These are phyloP conservation scores for Cliona cf. orientalis DNA, from an alignment of 37 sponge, comb jelly and placozoan species.

Conservation along the genomic window DNA sequence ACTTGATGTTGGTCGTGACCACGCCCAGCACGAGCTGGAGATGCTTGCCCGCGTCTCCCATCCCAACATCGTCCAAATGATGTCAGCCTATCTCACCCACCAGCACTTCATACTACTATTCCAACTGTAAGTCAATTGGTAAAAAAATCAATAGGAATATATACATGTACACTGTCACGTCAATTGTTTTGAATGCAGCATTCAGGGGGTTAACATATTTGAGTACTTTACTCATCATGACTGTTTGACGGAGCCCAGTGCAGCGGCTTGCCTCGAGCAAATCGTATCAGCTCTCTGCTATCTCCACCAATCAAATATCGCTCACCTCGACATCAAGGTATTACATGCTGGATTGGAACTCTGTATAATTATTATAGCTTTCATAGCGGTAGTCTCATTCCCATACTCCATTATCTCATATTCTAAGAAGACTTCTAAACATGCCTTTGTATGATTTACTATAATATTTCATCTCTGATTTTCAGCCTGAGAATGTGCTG, in stretches of 20 bases:
- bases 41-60: constrained; percentile 58
- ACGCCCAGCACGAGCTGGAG: constrained; percentile 65
- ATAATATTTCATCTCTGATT: neutral
- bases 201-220: constrained; percentile 39
- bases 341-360: neutral
- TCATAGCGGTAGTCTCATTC: no score
- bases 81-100: constrained; percentile 43
- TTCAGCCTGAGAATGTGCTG: constrained; percentile 58
- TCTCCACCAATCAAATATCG: constrained; percentile 56
- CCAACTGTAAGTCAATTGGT: constrained; percentile 56
- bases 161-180: neutral
- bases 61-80: constrained; percentile 49
- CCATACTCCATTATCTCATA: no score
- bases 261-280: constrained; percentile 7
- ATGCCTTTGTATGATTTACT: neutral
- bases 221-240: constrained; percentile 47
- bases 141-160: neutral
- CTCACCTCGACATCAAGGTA: constrained; percentile 68
- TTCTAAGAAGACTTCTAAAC: neutral
- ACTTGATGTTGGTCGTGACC: constrained; percentile 28
- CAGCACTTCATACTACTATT: constrained; percentile 48
- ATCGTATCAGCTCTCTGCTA: constrained; percentile 42
- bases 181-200: constrained; percentile 11
- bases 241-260: constrained; percentile 13
- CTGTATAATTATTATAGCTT: no score